Conservation (phyloP, 2,113 vertebrate genomes). For the Phalacrocorax pelagicus region DNA sequence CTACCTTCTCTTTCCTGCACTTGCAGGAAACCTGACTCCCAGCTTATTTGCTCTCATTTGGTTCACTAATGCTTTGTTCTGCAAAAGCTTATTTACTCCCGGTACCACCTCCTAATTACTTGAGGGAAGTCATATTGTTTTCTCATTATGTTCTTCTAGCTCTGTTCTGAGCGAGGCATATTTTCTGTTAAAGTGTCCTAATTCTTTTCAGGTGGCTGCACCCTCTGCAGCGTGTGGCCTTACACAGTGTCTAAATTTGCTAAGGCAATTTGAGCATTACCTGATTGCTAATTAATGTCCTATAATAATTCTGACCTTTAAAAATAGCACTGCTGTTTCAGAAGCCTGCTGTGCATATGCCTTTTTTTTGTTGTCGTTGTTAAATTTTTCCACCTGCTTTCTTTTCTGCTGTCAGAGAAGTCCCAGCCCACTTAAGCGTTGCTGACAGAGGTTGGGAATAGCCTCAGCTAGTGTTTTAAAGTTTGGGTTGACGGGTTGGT, state of each 20-base stretch:
- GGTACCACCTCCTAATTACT: neutral
- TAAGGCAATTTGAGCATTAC: constrained; percentile 4
- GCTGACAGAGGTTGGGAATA: neutral
- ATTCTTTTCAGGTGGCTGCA: constrained; percentile 25
- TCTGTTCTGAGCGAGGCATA: neutral
- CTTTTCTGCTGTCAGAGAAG: neutral
- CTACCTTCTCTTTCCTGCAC: neutral
- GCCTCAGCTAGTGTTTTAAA: neutral
- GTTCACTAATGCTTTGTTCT: neutral
- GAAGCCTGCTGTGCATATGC: neutral
- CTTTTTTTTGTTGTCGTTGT: neutral
- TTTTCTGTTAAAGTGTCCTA: constrained; percentile 5
- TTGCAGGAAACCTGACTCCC: neutral
- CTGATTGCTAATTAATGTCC: constrained; percentile 46
- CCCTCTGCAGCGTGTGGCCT: neutral
- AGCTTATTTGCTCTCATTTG: neutral
- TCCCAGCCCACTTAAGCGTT: neutral
- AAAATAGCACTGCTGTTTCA: constrained; percentile 19
- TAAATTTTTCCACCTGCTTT: neutral
- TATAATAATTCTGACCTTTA: constrained; percentile 60
- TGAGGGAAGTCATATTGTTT: constrained; percentile 5
- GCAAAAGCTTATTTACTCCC: constrained; percentile 27
- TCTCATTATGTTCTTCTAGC: neutral
- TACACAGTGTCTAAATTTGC: neutral
- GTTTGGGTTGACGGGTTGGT: neutral